Evolutionary conservation across 2,113 vertebrate genomes (phyloP), one percentile per base, ranked within the genome.

Genomic region (Carassius gibelio): DNA sequence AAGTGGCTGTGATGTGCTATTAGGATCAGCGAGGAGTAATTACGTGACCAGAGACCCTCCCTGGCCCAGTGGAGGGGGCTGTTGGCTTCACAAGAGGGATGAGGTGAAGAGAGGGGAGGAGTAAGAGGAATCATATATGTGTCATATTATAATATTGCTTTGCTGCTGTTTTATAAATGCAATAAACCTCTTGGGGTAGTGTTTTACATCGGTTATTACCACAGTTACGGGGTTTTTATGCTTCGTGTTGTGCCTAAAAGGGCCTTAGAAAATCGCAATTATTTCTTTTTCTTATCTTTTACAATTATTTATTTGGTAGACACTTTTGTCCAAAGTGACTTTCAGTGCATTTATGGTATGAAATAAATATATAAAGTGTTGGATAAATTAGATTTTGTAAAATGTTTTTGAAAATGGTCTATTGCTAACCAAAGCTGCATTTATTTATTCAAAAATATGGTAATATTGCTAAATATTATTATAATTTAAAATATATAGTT

Each of bases 11-110:
- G 94, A 94, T 94, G 93, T 95, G 90, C 93, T 93, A 94, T 94
- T 95, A 94, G 92, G 93, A 95, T 94, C 93, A 93, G 92, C 93
- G 93, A 95, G 92, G 93, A 91, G 92, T 92, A 93, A 94, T 94
- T 94, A 94, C 89, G 90, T 91, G 91, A 88, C 90, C 91, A 89
- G 93, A 91, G 92, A 91, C 90, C 88, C 81, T 61, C 86, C 81
- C 83, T 76, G 76, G 72, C 66, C 84, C 80, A 45, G 68, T 15
- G 77, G 75, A 57, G 82, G 69, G 85, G 52, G 61, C 45, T 15
- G 45, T 78, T 76, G 78, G 48, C 68, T 34, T 85, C 75, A 79
- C 48, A 66, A 81, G 52, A 69, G 78, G 57, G 69, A 30, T 75
- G 78, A 62, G 76, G 76, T 71, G 68, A 75, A 74, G 61, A 77